Evolutionary conservation across 53 echinoderm and acorn worm species (phyloP).

Genomic region (Henricia sp.): DNA sequence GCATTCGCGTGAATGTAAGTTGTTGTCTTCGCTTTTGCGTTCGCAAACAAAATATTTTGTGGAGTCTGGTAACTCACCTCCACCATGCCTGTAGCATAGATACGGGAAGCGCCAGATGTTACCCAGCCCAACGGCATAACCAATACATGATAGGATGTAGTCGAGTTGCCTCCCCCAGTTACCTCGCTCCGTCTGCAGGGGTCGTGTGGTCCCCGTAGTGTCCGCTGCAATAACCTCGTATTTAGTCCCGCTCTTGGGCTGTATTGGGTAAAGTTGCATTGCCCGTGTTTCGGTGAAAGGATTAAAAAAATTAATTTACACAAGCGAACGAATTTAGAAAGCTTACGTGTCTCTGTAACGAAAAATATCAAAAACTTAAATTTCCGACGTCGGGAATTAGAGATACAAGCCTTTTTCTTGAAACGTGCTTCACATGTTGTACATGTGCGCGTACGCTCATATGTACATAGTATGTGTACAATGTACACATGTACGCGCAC

Average conservation of each 20-base stretch:
- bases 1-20: background rate
- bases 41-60: background rate
- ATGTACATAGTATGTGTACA: no score
- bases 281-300: no score
- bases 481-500: no score
- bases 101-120: slow-evolving; percentile 59
- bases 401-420: no score
- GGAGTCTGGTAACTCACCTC: slow-evolving; percentile 6
- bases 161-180: slow-evolving; percentile 52
- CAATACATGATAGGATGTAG: slow-evolving; percentile 49
- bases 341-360: no score
- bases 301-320: no score
- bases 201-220: background rate
- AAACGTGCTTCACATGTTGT: no score
- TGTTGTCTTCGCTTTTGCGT: background rate
- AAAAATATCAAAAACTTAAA: no score
- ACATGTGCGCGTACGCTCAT: no score
- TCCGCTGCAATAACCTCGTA: slow-evolving; percentile 45
- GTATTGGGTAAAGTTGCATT: no score
- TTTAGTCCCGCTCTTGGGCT: slow-evolving; percentile 21
- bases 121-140: slow-evolving; percentile 43
- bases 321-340: no score
- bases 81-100: slow-evolving; percentile 52
- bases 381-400: no score
- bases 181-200: background rate